Base-by-base conservation (phyloP, 2,888 invertebrate species). In the Drosophila colorata region DNA sequence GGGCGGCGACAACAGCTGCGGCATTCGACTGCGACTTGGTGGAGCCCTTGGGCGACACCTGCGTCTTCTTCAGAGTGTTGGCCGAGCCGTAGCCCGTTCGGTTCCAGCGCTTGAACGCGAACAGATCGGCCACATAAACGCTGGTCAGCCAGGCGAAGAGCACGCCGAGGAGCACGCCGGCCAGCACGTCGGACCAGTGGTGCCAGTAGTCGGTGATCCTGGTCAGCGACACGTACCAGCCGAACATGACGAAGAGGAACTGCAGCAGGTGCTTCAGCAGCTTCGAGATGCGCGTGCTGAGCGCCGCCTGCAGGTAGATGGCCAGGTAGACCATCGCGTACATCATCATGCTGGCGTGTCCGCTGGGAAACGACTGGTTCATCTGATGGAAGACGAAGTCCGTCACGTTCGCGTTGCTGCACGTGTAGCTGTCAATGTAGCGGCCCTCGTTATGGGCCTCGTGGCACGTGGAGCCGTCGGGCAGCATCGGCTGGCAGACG, bases 311-410 rank as follows among this genome's bases (percentile, higher is more conserved):
- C n/a, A 98, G 93, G 91, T 98, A 99, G 74, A 97, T 96, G 88
- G 95, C 95, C 86, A 97, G 94, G 93, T 96, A 97, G 46, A 97
- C 91, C 96, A 97, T 97, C 37, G 96, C 94, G 89, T 96, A 97
- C 77, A 96, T 95, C 14, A 96, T 95, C 93, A 97, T 96, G 13
- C 97, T 97, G 35, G 97, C 96, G 92, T 98, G 98, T 18, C 97
- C 98, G 69, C 97, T 97, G 61, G 97, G 97, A 93, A 98, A 98
- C n/a, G 97, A 97, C 71, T 97, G 94, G 89, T 96, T 94, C 93
- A 96, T 93, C 91, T 96, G 96, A 83, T 95, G 95, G 80, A 95
- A 92, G 52, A 94, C 92, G 81, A 92, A 89, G 73, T 93, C 92
- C 25, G 91, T 87, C 16, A 92, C 66, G 55, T 94, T 93, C 0